Percentiles rank a stretch among this genome's conserved stretches.
phyloP scores from a whole-genome alignment of 2,888 invertebrate genomes.

The Pinctada fucata region DNA sequence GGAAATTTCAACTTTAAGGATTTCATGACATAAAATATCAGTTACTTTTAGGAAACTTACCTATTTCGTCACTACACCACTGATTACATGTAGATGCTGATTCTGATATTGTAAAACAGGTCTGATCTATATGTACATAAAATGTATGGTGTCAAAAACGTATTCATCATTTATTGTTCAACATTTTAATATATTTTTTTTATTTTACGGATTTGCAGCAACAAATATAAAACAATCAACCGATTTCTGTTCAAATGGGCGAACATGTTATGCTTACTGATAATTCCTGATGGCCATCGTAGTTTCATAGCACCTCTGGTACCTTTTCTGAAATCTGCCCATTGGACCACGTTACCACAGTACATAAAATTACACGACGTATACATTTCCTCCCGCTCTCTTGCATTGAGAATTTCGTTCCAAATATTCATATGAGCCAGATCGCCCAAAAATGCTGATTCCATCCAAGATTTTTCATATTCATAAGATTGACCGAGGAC shows the following conservation, averaged over 20 bases:
- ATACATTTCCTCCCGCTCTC: conserved; percentile 55
- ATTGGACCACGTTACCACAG: conserved; percentile 76
- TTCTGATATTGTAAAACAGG: conserved; percentile 64
- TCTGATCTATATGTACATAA: too few species aligned
- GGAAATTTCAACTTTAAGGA: too few species aligned
- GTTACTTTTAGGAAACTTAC: too few species aligned
- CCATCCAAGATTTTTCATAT: conserved; percentile 53
- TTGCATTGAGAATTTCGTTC: conserved; percentile 62
- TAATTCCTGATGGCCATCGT: conserved; percentile 75
- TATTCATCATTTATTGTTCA: too few species aligned
- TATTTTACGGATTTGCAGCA: too few species aligned
- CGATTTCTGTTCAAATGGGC: too few species aligned
- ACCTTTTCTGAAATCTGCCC: conserved; percentile 76
- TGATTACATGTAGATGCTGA: conserved; percentile 72
- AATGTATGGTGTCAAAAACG: too few species aligned
- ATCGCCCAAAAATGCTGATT: conserved; percentile 70
- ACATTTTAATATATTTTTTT: too few species aligned
- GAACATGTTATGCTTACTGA: too few species aligned
- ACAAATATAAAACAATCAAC: too few species aligned
- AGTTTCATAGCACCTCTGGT: conserved; percentile 75
- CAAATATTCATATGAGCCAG: conserved; percentile 76
- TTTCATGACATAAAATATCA: too few species aligned
- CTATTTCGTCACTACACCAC: conserved; percentile 73
- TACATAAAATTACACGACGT: conserved; percentile 72
- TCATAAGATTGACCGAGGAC: conserved; percentile 72